Base-by-base conservation (phyloP, 2,888 invertebrate species). In the Eilema depressum region DNA sequence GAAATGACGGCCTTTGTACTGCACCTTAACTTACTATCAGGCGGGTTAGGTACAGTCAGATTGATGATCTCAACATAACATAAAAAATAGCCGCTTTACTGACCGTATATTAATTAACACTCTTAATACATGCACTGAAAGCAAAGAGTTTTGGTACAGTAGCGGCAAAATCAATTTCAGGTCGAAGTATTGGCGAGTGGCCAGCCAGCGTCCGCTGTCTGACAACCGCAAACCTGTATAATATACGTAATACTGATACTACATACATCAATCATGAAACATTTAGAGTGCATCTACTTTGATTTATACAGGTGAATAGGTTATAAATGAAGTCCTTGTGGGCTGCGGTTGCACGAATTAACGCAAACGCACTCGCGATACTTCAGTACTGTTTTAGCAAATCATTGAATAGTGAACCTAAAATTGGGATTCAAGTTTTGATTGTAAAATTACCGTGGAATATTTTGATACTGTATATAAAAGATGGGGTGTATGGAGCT, bases 131-230 rank as follows among this genome's bases (percentile, higher is more conserved):
- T 87, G 88, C 88, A 89, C 80, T 81, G 84, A 83, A 86, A 86
- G 89, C 86, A 88, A 90, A 91, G 89, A 92, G 89, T 92, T 91
- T 90, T 85, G 85, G 85, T 88, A 88, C 86, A 88, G 86, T 86
- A 86, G 85, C 82, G 85, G 89, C 88, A 90, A 91, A 94, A 94
- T 94, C 94, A 94, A 94, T 94, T 94, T 93, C 90, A 92, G 91
- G 91, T 88, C 92, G 86, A 83, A 82, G 83, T 85, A 87, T 91
- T 94, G 94, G 94, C 94, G 76, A 73, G 71, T 73, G 86, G 89
- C 94, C 94, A 93, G 86, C 72, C 82, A 73, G 80, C 83, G 82
- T 85, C 85, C 89, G 83, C 82, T 85, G 84, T 85, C 88, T 85
- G 80, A 83, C 82, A 79, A 83, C 86, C 87, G 82, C 89, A 84